A percentile compares a stretch with the other conserved stretches of the same genome.
phyloP scores from a whole-genome alignment of 37 sponge, comb jelly and placozoan genomes.

The Diacarnus erythraeanus region DNA sequence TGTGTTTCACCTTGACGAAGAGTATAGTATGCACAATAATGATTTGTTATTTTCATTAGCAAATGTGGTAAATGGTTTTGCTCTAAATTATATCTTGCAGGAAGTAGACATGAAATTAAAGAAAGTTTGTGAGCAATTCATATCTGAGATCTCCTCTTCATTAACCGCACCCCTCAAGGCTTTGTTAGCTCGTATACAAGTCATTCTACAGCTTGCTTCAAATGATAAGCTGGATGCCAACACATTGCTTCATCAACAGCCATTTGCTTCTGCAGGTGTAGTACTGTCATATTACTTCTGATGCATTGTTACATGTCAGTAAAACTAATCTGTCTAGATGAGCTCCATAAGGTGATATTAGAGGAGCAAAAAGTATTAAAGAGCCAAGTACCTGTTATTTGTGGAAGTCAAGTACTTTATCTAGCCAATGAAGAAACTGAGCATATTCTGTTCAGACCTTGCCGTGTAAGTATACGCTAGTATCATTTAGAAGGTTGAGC shows the following conservation, averaged over 20 bases:
- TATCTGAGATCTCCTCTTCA: slow-evolving; percentile 45
- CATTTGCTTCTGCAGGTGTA: slow-evolving; percentile 78
- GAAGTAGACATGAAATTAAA: slow-evolving; percentile 86
- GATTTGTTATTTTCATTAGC: not conserved
- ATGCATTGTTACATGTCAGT: not conserved
- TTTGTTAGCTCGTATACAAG: slow-evolving; percentile 64
- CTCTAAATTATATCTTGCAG: too few species aligned
- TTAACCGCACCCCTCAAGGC: slow-evolving; percentile 57
- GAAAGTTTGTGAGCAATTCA: slow-evolving; percentile 77
- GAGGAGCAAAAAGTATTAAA: slow-evolving; percentile 55
- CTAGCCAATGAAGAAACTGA: slow-evolving; percentile 96
- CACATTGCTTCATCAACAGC: slow-evolving; percentile 58
- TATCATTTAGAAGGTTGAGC: not conserved
- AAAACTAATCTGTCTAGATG: slow-evolving; percentile 23
- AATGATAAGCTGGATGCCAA: slow-evolving; percentile 49
- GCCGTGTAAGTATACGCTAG: slow-evolving; percentile 54
- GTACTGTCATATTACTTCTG: not conserved
- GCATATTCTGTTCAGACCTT: slow-evolving; percentile 92
- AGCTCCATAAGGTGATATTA: slow-evolving; percentile 71
- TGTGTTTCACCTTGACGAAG: too few species aligned
- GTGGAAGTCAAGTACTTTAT: slow-evolving; percentile 74
- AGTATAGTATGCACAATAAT: not conserved
- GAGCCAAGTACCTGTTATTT: slow-evolving; percentile 58
- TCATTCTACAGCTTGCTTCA: slow-evolving; percentile 55
- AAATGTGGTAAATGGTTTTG: not conserved